phyloP scores from a whole-genome alignment of 2,797 vertebrate genomes.

The Hypotaenidia okinawae region DNA sequence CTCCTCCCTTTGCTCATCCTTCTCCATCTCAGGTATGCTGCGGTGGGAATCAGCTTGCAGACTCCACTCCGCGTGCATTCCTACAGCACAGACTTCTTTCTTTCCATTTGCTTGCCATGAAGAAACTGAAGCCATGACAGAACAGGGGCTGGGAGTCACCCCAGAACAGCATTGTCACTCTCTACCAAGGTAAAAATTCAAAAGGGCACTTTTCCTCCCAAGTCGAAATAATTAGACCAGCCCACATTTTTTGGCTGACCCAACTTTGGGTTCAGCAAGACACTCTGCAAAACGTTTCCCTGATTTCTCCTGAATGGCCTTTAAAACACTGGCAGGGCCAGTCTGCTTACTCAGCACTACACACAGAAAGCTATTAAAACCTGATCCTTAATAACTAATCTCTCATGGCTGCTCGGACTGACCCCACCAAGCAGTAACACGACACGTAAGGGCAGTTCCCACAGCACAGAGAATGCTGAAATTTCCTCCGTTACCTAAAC shows the following conservation, averaged over 20 bases:
- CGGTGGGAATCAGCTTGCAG: neutral
- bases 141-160: neutral
- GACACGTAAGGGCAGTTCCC: rapidly evolving
- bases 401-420: neutral
- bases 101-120: neutral
- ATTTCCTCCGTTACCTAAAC: neutral
- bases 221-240: neutral
- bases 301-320: neutral
- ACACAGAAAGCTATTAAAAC: neutral
- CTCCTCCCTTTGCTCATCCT: too few species aligned
- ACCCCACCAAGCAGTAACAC: neutral
- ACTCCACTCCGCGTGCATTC: rapidly evolving
- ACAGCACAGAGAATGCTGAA: rapidly evolving
- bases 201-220: rapidly evolving
- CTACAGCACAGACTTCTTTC: neutral
- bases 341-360: neutral
- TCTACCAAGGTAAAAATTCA: neutral
- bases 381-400: neutral
- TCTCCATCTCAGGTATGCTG: neutral
- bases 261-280: neutral
- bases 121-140: neutral
- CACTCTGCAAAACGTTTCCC: neutral
- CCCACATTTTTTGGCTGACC: neutral
- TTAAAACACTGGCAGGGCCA: neutral
- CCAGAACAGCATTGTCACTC: neutral